phyloP scores from a whole-genome alignment of 2,888 invertebrate species.

The Scrobipalpa atriplicella region DNA sequence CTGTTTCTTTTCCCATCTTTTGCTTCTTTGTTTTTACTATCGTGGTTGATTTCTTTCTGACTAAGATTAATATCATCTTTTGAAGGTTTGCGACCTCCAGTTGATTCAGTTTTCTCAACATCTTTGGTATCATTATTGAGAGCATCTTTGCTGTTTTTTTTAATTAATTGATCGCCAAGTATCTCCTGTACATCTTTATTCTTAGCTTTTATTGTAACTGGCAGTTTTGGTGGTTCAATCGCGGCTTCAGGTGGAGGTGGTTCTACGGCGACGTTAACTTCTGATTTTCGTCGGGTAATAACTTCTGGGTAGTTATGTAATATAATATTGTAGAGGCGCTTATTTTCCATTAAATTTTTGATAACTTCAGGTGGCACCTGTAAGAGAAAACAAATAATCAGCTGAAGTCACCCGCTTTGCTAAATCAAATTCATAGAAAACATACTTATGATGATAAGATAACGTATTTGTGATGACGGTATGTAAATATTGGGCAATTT shows the following conservation, averaged over 20 bases:
- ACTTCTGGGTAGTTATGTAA: constrained; percentile 88
- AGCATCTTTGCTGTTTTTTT: constrained; percentile 39
- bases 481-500: no score
- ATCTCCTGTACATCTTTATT: constrained; percentile 43
- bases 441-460: no score
- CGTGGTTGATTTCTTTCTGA: constrained; percentile 33
- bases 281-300: constrained; percentile 83
- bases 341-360: constrained; percentile 84
- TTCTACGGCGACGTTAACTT: constrained; percentile 75
- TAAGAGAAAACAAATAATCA: constrained; percentile 36
- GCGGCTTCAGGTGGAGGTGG: constrained; percentile 36
- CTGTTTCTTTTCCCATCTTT: constrained; percentile 41
- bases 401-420: background rate
- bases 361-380: constrained; percentile 88
- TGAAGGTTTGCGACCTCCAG: constrained; percentile 16
- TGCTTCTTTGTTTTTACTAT: constrained; percentile 38
- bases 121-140: constrained; percentile 31
- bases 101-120: constrained; percentile 32
- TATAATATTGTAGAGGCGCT: constrained; percentile 85
- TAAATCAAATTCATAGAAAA: no score
- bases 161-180: constrained; percentile 25
- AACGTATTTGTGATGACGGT: no score
- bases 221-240: constrained; percentile 59
- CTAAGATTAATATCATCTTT: constrained; percentile 11
- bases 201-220: constrained; percentile 54